Conservation (phyloP, 92 coral and sea anemone species). For the Porites cylindrica region DNA sequence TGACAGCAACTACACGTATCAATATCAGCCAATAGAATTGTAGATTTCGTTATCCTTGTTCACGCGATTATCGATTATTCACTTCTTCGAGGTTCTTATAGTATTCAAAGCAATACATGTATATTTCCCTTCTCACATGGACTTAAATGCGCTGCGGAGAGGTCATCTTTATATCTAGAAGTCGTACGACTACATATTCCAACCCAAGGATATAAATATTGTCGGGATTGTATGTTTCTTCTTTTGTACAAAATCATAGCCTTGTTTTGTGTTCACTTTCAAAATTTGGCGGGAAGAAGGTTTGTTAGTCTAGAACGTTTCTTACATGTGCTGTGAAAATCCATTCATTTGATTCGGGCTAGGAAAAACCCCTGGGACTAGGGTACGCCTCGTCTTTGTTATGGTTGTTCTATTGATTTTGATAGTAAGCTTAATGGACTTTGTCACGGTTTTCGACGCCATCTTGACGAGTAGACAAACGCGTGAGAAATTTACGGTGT, state of each 20-base stretch:
- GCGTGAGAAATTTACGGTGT: too few relatives aligned
- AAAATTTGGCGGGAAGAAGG: slow-evolving; percentile 53
- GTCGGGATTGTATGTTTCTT: slow-evolving; percentile 6
- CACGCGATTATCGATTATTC: slow-evolving; percentile 1
- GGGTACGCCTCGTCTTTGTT: too few relatives aligned
- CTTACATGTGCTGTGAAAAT: too few relatives aligned
- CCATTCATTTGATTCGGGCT: too few relatives aligned
- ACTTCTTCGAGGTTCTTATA: not conserved
- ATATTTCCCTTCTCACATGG: not conserved
- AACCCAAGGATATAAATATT: slow-evolving; percentile 2
- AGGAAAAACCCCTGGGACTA: too few relatives aligned
- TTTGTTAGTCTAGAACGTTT: not conserved
- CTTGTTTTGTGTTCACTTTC: not conserved
- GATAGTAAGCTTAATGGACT: too few relatives aligned
- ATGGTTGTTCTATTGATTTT: too few relatives aligned
- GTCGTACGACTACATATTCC: not conserved
- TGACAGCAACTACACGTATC: not conserved
- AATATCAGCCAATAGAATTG: slow-evolving; percentile 34
- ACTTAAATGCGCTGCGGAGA: not conserved
- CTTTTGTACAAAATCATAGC: not conserved
- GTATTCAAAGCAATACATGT: not conserved
- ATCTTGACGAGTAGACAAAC: too few relatives aligned
- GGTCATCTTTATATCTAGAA: not conserved
- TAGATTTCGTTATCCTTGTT: not conserved
- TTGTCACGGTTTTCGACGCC: too few relatives aligned